Conservation (phyloP, 2,113 vertebrate species). For the Notechis scutatus region DNA sequence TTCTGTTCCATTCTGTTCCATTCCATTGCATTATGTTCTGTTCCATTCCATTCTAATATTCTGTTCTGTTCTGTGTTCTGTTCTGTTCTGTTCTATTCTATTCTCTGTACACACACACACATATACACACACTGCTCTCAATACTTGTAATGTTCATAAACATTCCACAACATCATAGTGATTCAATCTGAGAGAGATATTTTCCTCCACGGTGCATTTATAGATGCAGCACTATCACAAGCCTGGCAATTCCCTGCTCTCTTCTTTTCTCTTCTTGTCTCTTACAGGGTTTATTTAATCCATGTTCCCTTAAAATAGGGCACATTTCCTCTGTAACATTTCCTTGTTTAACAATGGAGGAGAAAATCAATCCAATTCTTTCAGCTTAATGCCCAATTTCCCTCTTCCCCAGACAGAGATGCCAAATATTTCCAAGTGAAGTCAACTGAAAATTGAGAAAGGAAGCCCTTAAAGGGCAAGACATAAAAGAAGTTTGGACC, state of each 20-base stretch:
- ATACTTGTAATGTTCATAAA: not conserved
- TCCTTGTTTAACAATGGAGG: conserved; percentile 5
- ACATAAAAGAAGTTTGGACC: not conserved
- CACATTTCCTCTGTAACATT: conserved; percentile 1
- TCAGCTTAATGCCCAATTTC: not conserved
- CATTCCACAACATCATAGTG: not conserved
- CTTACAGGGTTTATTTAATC: not conserved
- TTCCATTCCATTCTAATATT: too few species aligned
- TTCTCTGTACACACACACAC: too few species aligned
- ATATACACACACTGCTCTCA: not conserved
- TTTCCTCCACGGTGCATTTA: not conserved
- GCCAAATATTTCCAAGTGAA: conserved; percentile 16
- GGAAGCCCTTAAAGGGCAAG: conserved; percentile 4
- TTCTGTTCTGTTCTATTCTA: not conserved
- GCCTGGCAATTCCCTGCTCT: not conserved
- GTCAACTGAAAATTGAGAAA: conserved; percentile 14
- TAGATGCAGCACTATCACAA: not conserved
- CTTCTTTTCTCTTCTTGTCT: not conserved
- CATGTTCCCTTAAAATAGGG: conserved; percentile 11
- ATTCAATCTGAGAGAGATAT: not conserved
- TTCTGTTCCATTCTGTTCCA: too few species aligned
- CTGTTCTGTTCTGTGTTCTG: too few species aligned
- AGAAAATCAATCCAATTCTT: conserved; percentile 21
- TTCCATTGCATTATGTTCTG: too few species aligned
- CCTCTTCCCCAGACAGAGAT: not conserved